Evolutionary conservation across 2,888 invertebrate genomes (phyloP), one percentile per base, ranked within the genome.

Genomic region (Hemistola chrysoprasaria): DNA sequence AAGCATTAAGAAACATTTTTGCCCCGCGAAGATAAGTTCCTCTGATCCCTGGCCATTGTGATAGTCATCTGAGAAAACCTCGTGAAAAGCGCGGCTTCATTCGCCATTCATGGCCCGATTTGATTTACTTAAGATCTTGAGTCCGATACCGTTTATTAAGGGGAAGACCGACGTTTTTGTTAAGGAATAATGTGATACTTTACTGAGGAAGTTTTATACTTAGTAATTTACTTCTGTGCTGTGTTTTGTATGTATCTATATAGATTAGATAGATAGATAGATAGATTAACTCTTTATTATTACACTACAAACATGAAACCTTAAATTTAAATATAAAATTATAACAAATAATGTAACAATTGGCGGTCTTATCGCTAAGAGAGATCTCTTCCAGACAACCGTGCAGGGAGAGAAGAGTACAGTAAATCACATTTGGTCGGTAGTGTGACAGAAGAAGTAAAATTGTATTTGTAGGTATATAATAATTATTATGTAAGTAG

Each of bases 121-220:
- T 88, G 88, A 88, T 88, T 88, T 88, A 88, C 88, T 86, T 87
- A 86, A 88, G 87, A 85, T 86, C 85, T 71, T 71, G 60, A 71
- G 59, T 65, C 66, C 78, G 85, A 86, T 86, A 86, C 83, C 73
- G 77, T 82, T 80, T 84, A 81, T 87, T 84, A 85, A 85, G 80
- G 82, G 71, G 39, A 42, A 58, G 71, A 69, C 66, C 65, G 61
- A 63, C 71, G 70, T 71, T 76, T 77, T 69, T 73, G 67, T 68
- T 68, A 72, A 73, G 71, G 76, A 74, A 71, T 72, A 71, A 74
- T 71, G 61, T 53, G 62, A 62, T 66, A 56, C 53, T 44, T 28
- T 51, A 35, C 30, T 32, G 24, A 27, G 32, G 39, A 35, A 33
- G 23, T 34, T 37, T 38, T 38, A 43, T 38, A 38, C 38, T 43